phyloP scores from a whole-genome alignment of 2,888 invertebrate species.

The Tenthredo scrophulariae region DNA sequence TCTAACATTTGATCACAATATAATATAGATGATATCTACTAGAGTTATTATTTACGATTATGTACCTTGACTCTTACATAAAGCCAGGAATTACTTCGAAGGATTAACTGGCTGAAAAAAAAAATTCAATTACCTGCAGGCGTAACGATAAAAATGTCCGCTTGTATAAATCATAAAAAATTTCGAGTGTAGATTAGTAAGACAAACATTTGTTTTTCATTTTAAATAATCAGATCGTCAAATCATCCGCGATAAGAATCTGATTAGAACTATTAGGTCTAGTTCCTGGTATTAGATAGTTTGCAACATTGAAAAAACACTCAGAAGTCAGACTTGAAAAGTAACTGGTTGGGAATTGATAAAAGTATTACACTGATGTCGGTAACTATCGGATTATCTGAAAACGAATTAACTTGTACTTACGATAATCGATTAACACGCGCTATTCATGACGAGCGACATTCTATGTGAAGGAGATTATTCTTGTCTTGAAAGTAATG shows the following conservation, averaged over 20 bases:
- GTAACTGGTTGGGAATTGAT: background rate
- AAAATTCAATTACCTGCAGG: background rate
- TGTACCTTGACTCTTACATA: background rate
- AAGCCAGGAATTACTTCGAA: background rate
- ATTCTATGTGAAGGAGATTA: background rate
- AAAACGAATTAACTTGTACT: background rate
- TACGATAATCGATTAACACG: background rate
- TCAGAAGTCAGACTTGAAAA: background rate
- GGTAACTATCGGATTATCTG: background rate
- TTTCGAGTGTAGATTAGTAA: background rate
- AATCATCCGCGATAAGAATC: background rate
- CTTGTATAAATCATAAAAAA: background rate
- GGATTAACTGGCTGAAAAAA: background rate
- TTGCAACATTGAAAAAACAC: background rate
- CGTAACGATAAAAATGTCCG: background rate
- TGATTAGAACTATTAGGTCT: background rate
- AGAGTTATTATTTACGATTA: too few species aligned
- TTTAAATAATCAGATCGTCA: background rate
- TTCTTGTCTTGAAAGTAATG: background rate
- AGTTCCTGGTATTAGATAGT: background rate
- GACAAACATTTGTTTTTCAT: background rate
- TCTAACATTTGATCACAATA: background rate
- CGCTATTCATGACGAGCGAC: background rate
- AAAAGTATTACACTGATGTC: constrained; percentile 5
- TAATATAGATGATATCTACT: background rate